A percentile compares a stretch with the other conserved stretches of the same genome.
These are phyloP conservation scores for Puntigrus tetrazona DNA, from an alignment of 2,113 vertebrate genomes.

Conservation along the genomic window DNA sequence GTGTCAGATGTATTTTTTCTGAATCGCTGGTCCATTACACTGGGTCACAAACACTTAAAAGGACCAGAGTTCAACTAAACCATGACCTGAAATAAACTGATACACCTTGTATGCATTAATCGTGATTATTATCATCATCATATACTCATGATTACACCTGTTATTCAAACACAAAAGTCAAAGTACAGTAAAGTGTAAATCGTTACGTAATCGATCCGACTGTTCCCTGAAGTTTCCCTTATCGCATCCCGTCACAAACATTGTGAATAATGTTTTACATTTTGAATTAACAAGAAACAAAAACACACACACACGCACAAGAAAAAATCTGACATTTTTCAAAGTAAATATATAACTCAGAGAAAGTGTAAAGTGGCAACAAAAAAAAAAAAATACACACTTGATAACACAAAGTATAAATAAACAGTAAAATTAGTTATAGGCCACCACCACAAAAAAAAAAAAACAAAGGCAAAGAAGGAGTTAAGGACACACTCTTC, in stretches of 20 bases:
- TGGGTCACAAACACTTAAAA: not conserved
- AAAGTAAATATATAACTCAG: not conserved
- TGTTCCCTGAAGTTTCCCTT: not conserved
- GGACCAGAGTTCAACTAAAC: not conserved
- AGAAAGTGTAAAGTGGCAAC: not conserved
- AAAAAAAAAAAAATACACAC: not conserved
- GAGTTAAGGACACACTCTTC: not conserved
- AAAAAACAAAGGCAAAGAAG: not conserved
- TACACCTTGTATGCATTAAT: not conserved
- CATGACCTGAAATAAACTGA: not conserved
- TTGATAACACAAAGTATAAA: not conserved
- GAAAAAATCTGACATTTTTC: not conserved
- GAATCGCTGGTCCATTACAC: not conserved
- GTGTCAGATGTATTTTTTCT: not conserved
- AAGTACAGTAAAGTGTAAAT: not conserved
- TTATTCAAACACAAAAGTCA: conserved; percentile 11
- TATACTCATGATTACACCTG: not conserved
- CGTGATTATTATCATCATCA: not conserved
- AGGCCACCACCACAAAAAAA: not conserved
- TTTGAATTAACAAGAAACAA: not conserved
- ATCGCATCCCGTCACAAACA: not conserved
- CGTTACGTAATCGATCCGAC: not conserved
- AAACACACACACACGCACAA: too few relatives aligned
- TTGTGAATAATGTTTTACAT: not conserved
- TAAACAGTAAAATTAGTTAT: not conserved